phyloP scores from a whole-genome alignment of 2,113 vertebrate genomes.

The Sardina pilchardus region DNA sequence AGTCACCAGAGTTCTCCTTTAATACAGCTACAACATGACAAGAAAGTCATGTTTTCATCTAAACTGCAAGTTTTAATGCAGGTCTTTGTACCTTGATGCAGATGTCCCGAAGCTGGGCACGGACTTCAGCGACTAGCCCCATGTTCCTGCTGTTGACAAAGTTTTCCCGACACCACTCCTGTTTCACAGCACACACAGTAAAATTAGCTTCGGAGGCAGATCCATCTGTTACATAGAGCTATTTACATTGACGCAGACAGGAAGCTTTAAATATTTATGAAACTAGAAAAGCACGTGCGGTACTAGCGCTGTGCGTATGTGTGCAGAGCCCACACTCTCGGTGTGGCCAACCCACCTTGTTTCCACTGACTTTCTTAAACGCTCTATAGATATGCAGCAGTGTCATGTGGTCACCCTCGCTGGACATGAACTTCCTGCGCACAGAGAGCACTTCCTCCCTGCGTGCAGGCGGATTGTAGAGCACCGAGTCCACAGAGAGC shows the following conservation, averaged over 20 bases:
- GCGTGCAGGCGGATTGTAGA: constrained; percentile 83
- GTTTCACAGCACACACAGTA: constrained; percentile 23
- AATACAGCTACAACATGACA: too few relatives aligned
- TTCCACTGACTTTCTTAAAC: constrained; percentile 82
- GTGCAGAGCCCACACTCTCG: not conserved
- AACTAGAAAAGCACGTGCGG: not conserved
- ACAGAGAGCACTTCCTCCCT: constrained; percentile 83
- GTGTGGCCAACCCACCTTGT: constrained; percentile 74
- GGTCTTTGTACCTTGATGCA: constrained; percentile 85
- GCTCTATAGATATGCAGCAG: constrained; percentile 88
- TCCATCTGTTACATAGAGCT: not conserved
- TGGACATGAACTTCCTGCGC: constrained; percentile 90
- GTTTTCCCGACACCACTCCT: constrained; percentile 97
- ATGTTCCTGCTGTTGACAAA: constrained; percentile 94
- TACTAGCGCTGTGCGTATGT: not conserved
- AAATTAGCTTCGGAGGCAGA: not conserved
- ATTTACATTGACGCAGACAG: not conserved
- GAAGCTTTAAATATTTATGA: not conserved
- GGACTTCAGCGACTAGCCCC: constrained; percentile 85
- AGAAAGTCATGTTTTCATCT: too few relatives aligned
- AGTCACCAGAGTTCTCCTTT: too few relatives aligned
- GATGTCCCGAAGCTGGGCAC: constrained; percentile 89
- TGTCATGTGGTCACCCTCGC: constrained; percentile 91
- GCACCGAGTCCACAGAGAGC: constrained; percentile 90
- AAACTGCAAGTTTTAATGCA: not conserved